Evolutionary conservation across 2,888 invertebrate genomes (phyloP).

Genomic region (Melitaea athalia): DNA sequence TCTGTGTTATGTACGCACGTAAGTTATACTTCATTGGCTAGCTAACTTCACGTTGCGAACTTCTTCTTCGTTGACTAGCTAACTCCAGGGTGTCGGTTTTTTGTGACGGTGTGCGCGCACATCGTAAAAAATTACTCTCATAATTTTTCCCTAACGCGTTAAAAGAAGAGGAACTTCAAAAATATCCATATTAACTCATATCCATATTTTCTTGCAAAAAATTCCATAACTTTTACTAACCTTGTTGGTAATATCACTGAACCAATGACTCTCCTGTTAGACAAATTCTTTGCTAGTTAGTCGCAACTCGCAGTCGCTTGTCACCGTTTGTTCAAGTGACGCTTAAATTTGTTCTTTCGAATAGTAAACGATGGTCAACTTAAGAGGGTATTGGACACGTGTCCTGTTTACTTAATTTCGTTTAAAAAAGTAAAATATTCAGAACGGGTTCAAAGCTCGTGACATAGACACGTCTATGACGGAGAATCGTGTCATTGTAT

Average conservation of each 20-base stretch:
- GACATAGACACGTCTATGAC: slow-evolving; percentile 9
- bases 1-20: too few relatives aligned
- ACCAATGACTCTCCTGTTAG: neutral
- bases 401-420: slow-evolving; percentile 4
- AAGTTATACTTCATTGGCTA: too few relatives aligned
- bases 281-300: slow-evolving; percentile 4
- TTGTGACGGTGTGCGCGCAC: too few relatives aligned
- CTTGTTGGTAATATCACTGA: neutral
- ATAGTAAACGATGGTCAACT: neutral
- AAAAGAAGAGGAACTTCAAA: too few relatives aligned
- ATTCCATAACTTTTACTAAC: neutral
- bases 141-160: too few relatives aligned
- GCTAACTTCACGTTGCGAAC: too few relatives aligned
- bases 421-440: slow-evolving; percentile 21
- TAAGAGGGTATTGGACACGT: slow-evolving; percentile 6
- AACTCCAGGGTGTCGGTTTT: too few relatives aligned
- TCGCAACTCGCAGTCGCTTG: too few relatives aligned
- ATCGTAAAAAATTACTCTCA: too few relatives aligned
- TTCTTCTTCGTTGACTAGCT: too few relatives aligned
- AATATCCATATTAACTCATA: too few relatives aligned
- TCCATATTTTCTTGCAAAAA: neutral
- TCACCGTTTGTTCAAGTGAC: slow-evolving; percentile 4
- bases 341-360: slow-evolving; percentile 7
- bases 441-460: slow-evolving; percentile 19
- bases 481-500: slow-evolving; percentile 13